A percentile compares a stretch with the other conserved stretches of the same genome.
phyloP scores from a whole-genome alignment of 2,797 vertebrate genomes.

The Melanogrammus aeglefinus region DNA sequence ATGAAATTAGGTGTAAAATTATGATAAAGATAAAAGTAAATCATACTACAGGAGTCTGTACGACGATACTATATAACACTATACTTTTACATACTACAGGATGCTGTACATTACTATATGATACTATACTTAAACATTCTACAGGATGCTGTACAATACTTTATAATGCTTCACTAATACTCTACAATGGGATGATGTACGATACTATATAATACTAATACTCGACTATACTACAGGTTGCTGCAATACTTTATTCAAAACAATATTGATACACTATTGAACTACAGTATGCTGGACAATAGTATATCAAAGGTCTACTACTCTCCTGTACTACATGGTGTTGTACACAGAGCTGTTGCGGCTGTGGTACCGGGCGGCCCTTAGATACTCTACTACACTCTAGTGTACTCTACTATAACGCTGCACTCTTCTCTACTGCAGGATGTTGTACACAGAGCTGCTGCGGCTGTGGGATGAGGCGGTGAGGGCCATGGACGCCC shows the following conservation, averaged over 20 bases:
- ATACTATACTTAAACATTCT: background rate
- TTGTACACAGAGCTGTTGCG: conserved; percentile 79
- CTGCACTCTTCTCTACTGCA: conserved; percentile 14
- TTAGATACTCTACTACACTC: no score
- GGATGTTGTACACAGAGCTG: conserved; percentile 81
- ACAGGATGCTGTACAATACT: no score
- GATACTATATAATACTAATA: no score
- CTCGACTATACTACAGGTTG: no score
- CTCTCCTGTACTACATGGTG: conserved; percentile 55
- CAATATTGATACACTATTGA: background rate
- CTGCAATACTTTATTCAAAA: no score
- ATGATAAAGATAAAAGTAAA: background rate
- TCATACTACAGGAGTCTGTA: background rate
- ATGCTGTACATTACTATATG: background rate
- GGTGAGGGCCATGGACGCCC: conserved; percentile 70
- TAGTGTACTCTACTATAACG: background rate
- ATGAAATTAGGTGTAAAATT: background rate
- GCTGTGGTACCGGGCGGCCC: conserved; percentile 70
- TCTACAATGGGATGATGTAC: no score
- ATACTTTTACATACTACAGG: no score
- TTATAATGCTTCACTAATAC: no score
- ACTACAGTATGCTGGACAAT: no score
- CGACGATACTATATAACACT: background rate
- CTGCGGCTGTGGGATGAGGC: conserved; percentile 80
- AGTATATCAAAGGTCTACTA: no score